phyloP scores from a whole-genome alignment of 2,113 vertebrate species.

The Indicator maculatus region DNA sequence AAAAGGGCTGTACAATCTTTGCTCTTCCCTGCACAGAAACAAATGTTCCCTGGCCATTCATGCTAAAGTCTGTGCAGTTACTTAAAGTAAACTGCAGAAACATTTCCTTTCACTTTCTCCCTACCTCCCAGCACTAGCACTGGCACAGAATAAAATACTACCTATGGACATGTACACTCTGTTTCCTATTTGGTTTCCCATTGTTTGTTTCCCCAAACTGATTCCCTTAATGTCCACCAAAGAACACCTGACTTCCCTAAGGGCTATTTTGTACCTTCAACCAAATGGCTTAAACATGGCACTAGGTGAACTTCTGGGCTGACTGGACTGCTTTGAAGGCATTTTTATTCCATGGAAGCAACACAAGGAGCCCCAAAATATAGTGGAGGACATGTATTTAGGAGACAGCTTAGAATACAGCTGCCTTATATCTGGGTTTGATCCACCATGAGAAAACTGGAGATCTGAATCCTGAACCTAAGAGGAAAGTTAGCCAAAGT shows the following conservation, averaged over 20 bases:
- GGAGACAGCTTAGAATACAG: background rate
- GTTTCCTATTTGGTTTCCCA: background rate
- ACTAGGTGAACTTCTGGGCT: background rate
- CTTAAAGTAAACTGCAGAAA: background rate
- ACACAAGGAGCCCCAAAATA: background rate
- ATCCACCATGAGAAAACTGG: background rate
- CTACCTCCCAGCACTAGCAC: background rate
- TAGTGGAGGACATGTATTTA: background rate
- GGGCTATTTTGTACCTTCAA: background rate
- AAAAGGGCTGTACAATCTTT: background rate
- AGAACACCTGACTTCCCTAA: background rate
- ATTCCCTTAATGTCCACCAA: background rate
- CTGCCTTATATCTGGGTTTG: background rate
- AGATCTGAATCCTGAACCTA: slow-evolving; percentile 13
- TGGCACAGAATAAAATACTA: background rate
- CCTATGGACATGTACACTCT: background rate
- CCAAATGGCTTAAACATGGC: background rate
- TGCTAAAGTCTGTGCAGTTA: background rate
- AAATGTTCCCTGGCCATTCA: background rate
- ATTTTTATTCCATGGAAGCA: background rate
- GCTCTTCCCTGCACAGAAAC: background rate
- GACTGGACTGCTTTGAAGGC: background rate
- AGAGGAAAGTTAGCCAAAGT: slow-evolving; percentile 32
- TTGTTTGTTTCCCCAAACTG: background rate
- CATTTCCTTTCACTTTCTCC: background rate